Conservation (phyloP, 2,888 invertebrate genomes). For the Crossocerus cetratus region DNA sequence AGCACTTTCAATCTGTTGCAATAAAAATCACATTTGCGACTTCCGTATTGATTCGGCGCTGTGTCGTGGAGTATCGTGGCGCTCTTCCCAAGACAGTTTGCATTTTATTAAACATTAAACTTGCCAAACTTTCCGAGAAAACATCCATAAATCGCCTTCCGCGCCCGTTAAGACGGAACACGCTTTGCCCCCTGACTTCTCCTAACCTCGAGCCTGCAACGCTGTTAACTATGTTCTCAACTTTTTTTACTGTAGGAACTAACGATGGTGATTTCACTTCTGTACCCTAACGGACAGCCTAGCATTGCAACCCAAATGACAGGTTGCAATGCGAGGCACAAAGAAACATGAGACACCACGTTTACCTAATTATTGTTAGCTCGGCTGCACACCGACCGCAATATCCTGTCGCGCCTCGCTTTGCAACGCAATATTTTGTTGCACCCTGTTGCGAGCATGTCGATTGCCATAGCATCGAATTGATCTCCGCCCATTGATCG, state of each 20-base stretch:
- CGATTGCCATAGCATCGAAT: no score
- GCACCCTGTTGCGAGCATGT: no score
- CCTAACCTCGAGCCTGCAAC: conserved; percentile 8
- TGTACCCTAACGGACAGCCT: no score
- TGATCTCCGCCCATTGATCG: no score
- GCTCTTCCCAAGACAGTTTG: conserved; percentile 3
- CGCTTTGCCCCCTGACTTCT: not conserved
- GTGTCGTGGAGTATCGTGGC: not conserved
- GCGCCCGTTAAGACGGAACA: conserved; percentile 25
- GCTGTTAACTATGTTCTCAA: not conserved
- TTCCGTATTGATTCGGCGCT: not conserved
- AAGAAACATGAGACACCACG: no score
- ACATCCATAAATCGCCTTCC: conserved; percentile 29
- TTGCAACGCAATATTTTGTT: no score
- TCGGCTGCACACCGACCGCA: no score
- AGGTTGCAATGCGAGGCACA: no score
- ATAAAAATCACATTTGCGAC: conserved; percentile 28
- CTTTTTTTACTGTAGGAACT: not conserved
- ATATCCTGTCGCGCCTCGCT: no score
- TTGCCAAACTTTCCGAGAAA: conserved; percentile 22
- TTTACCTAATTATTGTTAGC: no score
- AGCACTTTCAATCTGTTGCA: conserved; percentile 36
- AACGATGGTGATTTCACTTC: no score
- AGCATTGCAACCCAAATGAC: no score
- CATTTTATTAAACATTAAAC: conserved; percentile 33